Base-by-base conservation (phyloP, 2,888 invertebrate genomes). In the Volucella inflata region DNA sequence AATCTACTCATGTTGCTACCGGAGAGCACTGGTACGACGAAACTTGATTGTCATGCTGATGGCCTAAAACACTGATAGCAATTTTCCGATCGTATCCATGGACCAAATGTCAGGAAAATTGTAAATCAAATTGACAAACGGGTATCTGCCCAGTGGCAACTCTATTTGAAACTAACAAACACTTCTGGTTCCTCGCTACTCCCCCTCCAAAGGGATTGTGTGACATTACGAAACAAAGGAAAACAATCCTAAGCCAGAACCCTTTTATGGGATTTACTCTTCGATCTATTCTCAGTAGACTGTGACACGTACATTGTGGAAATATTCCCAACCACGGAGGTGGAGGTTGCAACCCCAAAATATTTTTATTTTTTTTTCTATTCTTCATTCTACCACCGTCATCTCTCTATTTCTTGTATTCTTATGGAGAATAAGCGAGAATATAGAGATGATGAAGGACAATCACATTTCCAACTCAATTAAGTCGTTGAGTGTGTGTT, bases 381-480 rank as follows among this genome's bases (percentile, higher is more conserved):
- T 6, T 30, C 21, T 4, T 4, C 44, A 11, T 44, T 6, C 44
- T 12, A n/a, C 12, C 44, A 44, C 11, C 8, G 6, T 11, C 44
- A 44, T 11, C 2, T 64, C 17, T 40, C 64, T 16, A 17, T 11
- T 70, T 70, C 14, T 36, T 53, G 10, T 65, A 46, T 44, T 74
- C 60, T 50, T 62, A 55, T 46, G 53, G 68, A 38, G 53, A 48
- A 79, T 78, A 72, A 64, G 59, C 59, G 21, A 60, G 59, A 57
- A 67, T 72, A 74, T 74, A 51, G 71, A 44, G 77, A 62, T 72
- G 78, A 65, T 82, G 78, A 77, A 72, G 71, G 77, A 78, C 71
- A 78, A 67, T 78, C 78, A 71, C 65, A 82, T 82, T 72, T 65
- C 77, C 55, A 72, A 82, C 82, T 77, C 78, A 82, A 82, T 82